phyloP scores from a whole-genome alignment of 1,140 invertebrate species.

The Mya arenaria region DNA sequence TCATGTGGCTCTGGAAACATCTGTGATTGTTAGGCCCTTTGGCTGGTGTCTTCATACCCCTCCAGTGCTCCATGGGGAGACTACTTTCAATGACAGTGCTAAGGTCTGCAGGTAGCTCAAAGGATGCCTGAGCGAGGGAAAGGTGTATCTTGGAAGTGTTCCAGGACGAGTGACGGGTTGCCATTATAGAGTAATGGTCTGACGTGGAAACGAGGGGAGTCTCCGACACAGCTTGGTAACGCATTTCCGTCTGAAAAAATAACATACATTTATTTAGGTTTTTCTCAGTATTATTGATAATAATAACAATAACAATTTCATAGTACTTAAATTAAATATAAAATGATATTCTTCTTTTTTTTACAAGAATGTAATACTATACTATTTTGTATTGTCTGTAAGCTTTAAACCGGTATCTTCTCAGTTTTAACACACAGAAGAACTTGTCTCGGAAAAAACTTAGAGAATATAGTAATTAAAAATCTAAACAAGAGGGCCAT shows the following conservation, averaged over 20 bases:
- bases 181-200: conserved; percentile 32
- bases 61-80: not conserved
- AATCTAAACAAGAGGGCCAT: too few species aligned
- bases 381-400: too few species aligned
- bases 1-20: conserved; percentile 61
- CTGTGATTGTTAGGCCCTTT: not conserved
- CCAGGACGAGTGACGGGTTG: conserved; percentile 23
- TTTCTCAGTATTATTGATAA: too few species aligned
- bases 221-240: conserved; percentile 42
- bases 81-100: not conserved
- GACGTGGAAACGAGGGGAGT: conserved; percentile 46
- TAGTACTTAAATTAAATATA: too few species aligned
- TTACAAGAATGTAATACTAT: too few species aligned
- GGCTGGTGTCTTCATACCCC: not conserved
- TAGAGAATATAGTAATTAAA: too few species aligned
- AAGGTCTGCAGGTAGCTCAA: conserved; percentile 42
- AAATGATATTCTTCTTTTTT: too few species aligned
- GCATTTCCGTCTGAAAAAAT: conserved; percentile 44
- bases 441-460: too few species aligned
- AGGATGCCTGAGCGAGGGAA: conserved; percentile 33
- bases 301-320: too few species aligned
- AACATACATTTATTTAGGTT: not conserved
- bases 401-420: too few species aligned
- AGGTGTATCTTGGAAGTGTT: not conserved
- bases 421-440: too few species aligned